These are phyloP conservation scores for Microchrysa polita DNA, from an alignment of 2,888 invertebrate genomes.

Conservation along the genomic window DNA sequence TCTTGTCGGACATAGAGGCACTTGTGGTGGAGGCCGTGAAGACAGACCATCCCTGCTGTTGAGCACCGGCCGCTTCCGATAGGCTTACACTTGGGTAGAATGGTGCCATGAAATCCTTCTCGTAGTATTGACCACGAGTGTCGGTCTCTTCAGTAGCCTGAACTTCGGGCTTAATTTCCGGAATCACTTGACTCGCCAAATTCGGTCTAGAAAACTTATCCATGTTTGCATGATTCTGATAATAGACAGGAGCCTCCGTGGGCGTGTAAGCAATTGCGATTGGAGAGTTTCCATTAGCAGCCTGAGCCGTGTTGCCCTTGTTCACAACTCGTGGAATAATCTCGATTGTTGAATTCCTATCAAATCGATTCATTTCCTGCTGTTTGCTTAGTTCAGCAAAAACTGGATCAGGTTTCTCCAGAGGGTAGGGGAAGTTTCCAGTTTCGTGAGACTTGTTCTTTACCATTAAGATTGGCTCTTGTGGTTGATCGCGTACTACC, in stretches of 20 bases:
- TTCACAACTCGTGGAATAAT: conserved; percentile 65
- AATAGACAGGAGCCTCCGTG: conserved; percentile 64
- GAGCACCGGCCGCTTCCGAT: conserved; percentile 65
- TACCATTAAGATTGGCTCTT: conserved; percentile 64
- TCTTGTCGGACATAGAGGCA: conserved; percentile 57
- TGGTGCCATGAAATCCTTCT: conserved; percentile 73
- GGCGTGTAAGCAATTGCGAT: conserved; percentile 75
- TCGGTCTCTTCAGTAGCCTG: conserved; percentile 58
- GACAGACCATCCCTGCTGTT: conserved; percentile 72
- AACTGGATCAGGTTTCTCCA: conserved; percentile 70
- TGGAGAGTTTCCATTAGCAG: conserved; percentile 59
- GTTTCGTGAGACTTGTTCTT: conserved; percentile 63
- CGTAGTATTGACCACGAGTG: conserved; percentile 61
- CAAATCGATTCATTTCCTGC: conserved; percentile 61
- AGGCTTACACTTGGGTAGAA: conserved; percentile 74
- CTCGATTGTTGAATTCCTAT: conserved; percentile 60
- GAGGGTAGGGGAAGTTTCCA: conserved; percentile 72
- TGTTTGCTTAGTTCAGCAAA: conserved; percentile 56
- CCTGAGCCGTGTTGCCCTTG: conserved; percentile 54
- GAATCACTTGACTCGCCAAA: conserved; percentile 65
- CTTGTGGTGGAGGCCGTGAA: conserved; percentile 60
- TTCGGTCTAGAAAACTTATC: conserved; percentile 65
- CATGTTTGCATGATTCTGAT: conserved; percentile 50
- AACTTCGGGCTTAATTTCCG: conserved; percentile 64
- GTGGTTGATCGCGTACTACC: conserved; percentile 63